Conservation (phyloP, 2,113 vertebrate species). For the Edolisoma coerulescens region DNA sequence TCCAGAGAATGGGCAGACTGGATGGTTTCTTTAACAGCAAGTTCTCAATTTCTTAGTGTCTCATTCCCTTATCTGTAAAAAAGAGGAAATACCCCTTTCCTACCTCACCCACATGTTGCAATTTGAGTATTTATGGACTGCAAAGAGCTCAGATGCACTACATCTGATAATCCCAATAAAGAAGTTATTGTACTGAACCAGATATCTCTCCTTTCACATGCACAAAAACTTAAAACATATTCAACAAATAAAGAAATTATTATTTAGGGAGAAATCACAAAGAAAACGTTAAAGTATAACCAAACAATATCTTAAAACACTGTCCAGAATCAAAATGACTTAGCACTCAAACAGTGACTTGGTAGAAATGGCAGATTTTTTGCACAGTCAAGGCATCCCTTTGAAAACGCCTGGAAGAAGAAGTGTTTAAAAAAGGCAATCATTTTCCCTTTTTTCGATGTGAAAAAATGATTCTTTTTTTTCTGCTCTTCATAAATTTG, state of each 20-base stretch:
- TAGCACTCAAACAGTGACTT: not conserved
- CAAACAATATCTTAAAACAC: not conserved
- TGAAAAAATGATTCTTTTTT: not conserved
- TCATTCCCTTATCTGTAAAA: not conserved
- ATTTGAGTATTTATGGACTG: not conserved
- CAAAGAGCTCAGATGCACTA: not conserved
- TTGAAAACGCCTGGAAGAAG: not conserved
- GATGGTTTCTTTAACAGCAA: not conserved
- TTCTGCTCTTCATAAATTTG: not conserved
- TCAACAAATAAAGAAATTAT: not conserved
- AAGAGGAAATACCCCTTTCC: not conserved
- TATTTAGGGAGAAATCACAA: not conserved
- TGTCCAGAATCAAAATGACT: not conserved
- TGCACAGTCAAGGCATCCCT: not conserved
- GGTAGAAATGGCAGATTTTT: not conserved
- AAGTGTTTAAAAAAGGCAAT: not conserved
- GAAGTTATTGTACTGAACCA: not conserved
- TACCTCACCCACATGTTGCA: rapidly evolving
- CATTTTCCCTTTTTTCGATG: not conserved
- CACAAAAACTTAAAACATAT: not conserved
- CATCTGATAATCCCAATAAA: not conserved
- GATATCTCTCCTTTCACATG: rapidly evolving
- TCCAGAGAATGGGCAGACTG: not conserved
- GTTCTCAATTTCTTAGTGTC: not conserved
- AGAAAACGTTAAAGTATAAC: not conserved